Evolutionary conservation across 2,797 vertebrate genomes (phyloP).

Genomic region (Sebastes alutus): DNA sequence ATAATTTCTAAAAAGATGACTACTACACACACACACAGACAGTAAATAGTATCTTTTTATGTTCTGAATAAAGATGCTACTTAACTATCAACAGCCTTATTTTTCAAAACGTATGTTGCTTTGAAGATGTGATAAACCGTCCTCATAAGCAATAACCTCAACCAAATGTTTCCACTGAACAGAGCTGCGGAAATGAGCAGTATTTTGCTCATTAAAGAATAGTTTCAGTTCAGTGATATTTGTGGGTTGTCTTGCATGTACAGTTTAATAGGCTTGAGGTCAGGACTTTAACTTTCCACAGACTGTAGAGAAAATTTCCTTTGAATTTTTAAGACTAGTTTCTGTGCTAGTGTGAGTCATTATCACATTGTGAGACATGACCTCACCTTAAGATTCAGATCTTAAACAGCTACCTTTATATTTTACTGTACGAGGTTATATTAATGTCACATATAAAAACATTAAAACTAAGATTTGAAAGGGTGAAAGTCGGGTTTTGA

Average conservation of each 20-base stretch:
- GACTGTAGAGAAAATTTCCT: background rate
- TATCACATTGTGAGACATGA: background rate
- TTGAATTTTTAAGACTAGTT: background rate
- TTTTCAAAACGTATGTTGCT: background rate
- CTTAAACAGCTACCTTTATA: background rate
- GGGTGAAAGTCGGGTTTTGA: background rate
- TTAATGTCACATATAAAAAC: background rate
- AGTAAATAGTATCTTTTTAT: background rate
- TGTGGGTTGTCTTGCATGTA: slow-evolving; percentile 14
- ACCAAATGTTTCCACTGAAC: slow-evolving; percentile 7
- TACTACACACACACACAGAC: background rate
- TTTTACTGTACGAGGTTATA: background rate
- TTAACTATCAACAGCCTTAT: background rate
- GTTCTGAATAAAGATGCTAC: background rate
- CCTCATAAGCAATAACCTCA: background rate
- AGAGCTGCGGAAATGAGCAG: slow-evolving; percentile 6
- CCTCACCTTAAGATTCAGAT: background rate
- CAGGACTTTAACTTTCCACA: slow-evolving; percentile 9
- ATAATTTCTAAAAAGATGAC: background rate
- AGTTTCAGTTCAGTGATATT: slow-evolving; percentile 36
- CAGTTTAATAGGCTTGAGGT: slow-evolving; percentile 35
- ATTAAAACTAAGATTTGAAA: background rate
- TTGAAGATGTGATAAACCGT: background rate
- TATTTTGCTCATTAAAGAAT: slow-evolving; percentile 33
- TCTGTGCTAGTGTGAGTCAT: background rate